These are phyloP conservation scores for Chironomus riparius DNA, from an alignment of 2,888 invertebrate species.

Conservation along the genomic window DNA sequence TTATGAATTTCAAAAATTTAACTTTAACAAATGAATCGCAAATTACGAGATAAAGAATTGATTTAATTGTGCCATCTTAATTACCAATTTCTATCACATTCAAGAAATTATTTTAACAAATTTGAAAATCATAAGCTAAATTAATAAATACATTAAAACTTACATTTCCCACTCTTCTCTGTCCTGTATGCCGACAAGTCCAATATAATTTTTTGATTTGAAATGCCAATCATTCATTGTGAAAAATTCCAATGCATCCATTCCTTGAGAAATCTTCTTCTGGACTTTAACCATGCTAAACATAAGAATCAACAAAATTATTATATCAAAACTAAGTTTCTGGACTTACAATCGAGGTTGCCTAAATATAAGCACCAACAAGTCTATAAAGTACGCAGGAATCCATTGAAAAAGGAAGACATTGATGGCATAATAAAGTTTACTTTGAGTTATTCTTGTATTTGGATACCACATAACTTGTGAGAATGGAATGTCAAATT, in stretches of 20 bases:
- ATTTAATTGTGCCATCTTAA: too few species aligned
- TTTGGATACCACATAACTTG: conserved; percentile 79
- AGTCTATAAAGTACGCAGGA: conserved; percentile 75
- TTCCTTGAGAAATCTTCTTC: conserved; percentile 61
- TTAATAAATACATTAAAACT: neutral
- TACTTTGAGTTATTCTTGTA: conserved; percentile 63
- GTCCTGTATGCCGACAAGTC: neutral
- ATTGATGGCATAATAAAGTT: conserved; percentile 62
- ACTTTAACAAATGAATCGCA: too few species aligned
- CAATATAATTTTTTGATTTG: neutral
- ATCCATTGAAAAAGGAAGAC: conserved; percentile 71
- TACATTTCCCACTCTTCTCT: conserved; percentile 1
- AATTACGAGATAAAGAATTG: too few species aligned
- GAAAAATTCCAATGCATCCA: conserved; percentile 80
- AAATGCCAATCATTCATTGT: conserved; percentile 74
- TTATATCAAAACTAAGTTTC: neutral
- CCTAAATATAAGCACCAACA: conserved; percentile 61
- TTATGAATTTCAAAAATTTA: too few species aligned
- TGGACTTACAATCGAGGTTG: conserved; percentile 51
- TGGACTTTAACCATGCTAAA: conserved; percentile 71
- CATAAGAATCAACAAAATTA: neutral
- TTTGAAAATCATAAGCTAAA: too few species aligned
- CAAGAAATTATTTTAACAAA: too few species aligned
- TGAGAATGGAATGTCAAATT: conserved; percentile 55
- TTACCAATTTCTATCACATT: too few species aligned